Conservation (phyloP, 2,888 invertebrate genomes). For the Odontomyia ornata region DNA sequence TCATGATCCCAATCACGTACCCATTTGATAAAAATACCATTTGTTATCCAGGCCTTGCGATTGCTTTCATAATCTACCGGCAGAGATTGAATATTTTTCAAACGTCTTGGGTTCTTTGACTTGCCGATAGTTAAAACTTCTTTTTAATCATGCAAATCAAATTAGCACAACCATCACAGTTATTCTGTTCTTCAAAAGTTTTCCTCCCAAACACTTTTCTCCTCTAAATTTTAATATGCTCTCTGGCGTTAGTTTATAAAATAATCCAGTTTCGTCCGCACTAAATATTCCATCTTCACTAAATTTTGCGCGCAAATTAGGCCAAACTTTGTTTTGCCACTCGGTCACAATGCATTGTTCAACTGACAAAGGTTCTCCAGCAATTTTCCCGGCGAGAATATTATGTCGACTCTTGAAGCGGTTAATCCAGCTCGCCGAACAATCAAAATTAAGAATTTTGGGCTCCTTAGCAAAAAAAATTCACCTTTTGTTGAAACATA, state of each 20-base stretch:
- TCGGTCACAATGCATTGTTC: neutral
- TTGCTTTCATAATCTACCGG: conserved; percentile 31
- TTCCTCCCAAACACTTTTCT: conserved; percentile 52
- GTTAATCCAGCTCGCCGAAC: conserved; percentile 16
- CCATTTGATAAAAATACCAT: conserved; percentile 32
- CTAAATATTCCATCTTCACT: conserved; percentile 27
- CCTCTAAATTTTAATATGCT: conserved; percentile 46
- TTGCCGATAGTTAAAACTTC: conserved; percentile 55
- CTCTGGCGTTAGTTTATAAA: conserved; percentile 40
- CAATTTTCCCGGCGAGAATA: conserved; percentile 14
- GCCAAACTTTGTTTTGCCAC: conserved; percentile 21
- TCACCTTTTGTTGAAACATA: conserved; percentile 14
- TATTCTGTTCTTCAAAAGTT: conserved; percentile 52
- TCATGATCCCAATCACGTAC: conserved; percentile 21
- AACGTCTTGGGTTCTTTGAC: too few species aligned
- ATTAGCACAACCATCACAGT: conserved; percentile 54
- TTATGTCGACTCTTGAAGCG: conserved; percentile 23
- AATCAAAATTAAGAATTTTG: neutral
- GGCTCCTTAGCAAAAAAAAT: conserved; percentile 20
- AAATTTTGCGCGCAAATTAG: neutral
- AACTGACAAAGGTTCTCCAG: conserved; percentile 13
- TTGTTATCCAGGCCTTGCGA: conserved; percentile 45
- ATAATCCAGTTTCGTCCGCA: conserved; percentile 41
- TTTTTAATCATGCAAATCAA: conserved; percentile 53
- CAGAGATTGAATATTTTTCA: too few species aligned